A percentile compares a stretch with the other conserved stretches of the same genome.
These are phyloP conservation scores for Mimumesa dahlbomi DNA, from an alignment of 2,888 invertebrate genomes.

Conservation along the genomic window DNA sequence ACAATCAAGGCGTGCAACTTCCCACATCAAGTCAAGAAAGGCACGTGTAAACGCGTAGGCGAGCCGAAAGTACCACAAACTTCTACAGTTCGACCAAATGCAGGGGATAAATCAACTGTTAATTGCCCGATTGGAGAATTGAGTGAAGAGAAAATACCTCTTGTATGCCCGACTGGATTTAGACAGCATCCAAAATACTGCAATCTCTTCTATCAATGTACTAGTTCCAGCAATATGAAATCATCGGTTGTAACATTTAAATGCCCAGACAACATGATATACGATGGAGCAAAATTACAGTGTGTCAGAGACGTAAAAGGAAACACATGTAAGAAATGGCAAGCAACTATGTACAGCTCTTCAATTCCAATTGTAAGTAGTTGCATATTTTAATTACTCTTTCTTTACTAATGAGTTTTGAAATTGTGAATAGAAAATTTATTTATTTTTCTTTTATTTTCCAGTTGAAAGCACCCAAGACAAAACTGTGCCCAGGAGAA, in stretches of 20 bases:
- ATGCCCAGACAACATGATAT: constrained; percentile 88
- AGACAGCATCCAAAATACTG: constrained; percentile 83
- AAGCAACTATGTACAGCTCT: not conserved
- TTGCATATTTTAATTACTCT: not conserved
- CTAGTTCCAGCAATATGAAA: constrained; percentile 84
- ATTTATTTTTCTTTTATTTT: constrained; percentile 61
- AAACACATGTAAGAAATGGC: not conserved
- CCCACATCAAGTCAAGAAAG: not conserved
- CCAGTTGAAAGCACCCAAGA: constrained; percentile 83
- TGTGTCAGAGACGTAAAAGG: constrained; percentile 80
- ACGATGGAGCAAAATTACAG: constrained; percentile 85
- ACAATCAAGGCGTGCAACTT: constrained; percentile 84
- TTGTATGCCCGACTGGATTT: constrained; percentile 91
- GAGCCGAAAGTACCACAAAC: too few species aligned
- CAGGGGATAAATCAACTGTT: constrained; percentile 11
- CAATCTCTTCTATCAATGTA: constrained; percentile 90
- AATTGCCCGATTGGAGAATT: constrained; percentile 74
- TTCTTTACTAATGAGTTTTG: not conserved
- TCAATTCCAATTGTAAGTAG: constrained; percentile 4
- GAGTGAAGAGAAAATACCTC: constrained; percentile 85
- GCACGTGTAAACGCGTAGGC: constrained; percentile 9
- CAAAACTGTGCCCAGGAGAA: constrained; percentile 83
- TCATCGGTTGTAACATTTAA: constrained; percentile 86
- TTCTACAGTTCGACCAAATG: too few species aligned
- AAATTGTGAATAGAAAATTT: not conserved